Evolutionary conservation across 2,113 vertebrate species (phyloP), one percentile per base, ranked within the genome.

Genomic region (Anhinga anhinga): DNA sequence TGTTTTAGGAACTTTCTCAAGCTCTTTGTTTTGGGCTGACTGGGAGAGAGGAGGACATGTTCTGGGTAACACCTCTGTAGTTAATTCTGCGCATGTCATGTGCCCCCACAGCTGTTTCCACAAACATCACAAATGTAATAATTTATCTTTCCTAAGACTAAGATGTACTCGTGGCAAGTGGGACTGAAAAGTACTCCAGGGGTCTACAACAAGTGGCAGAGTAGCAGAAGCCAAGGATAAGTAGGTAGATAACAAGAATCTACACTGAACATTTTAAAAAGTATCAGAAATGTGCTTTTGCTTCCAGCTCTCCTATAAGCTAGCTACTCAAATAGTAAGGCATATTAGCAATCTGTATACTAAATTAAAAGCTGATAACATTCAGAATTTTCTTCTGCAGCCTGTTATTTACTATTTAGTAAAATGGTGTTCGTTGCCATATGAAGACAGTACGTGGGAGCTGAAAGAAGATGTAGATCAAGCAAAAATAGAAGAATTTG

Each of bases 361-460:
- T 96, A 90, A 96, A 93, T 88, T 91, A 92, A 96, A 94, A 95
- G 82, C 94, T 93, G 87, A 85, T 95, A 96, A 93, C 88, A 92
- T 95, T 94, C 82, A 94, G 90, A 87, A 90, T 97, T 95, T 93
- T 76, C 87, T 97, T 95, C 97, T 98, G 86, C 98, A 99, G 99
- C 99, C 99, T 97, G 99, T 99, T 98, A 98, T 99, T 98, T 99
- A 99, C 98, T 99, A 99, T 96, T 98, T 99, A 98, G 99, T 99
- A 97, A 99, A 99, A 97, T 99, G 99, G 99, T 99, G 99, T 97
- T 99, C 99, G 3, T 98, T 99, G 97, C 99, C 99, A 15, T 99
- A 99, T 74, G 99, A 99, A 98, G 99, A 99, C 97, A 99, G 99
- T 98, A 99, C 99, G 47, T 99, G 99, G 99, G 99, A 99, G 97